These are phyloP conservation scores for Scaptomyza hsui DNA, from an alignment of 1,140 invertebrate genomes.

Conservation along the genomic window DNA sequence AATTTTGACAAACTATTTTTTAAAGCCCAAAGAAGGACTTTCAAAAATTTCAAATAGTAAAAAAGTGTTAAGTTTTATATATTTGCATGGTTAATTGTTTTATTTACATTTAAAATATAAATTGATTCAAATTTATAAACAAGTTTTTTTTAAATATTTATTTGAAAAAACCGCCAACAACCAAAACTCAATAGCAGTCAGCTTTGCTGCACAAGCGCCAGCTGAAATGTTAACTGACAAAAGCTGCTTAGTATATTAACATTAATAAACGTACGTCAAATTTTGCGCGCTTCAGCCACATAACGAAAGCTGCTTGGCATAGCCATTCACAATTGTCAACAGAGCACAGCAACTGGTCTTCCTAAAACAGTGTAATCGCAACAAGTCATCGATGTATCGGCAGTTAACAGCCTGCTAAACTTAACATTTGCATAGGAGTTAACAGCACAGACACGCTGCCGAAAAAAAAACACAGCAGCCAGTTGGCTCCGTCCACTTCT, in stretches of 20 bases:
- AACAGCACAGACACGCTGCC: constrained; percentile 21
- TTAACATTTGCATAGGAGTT: not conserved
- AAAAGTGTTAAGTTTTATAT: not conserved
- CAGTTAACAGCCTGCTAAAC: constrained; percentile 8
- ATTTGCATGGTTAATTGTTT: not conserved
- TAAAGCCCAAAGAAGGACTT: not conserved
- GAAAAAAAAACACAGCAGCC: constrained; percentile 15
- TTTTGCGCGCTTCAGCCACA: not conserved
- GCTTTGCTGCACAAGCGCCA: not conserved
- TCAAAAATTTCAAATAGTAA: not conserved
- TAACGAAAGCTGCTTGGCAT: not conserved
- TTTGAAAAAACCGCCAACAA: not conserved
- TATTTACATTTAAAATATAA: not conserved
- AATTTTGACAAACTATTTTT: not conserved
- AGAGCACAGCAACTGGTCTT: constrained; percentile 6
- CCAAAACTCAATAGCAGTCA: not conserved
- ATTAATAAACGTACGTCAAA: not conserved
- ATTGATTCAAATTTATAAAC: too few relatives aligned
- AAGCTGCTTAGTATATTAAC: not conserved
- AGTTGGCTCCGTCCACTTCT: constrained; percentile 42
- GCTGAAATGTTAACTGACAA: not conserved
- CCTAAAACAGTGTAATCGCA: not conserved
- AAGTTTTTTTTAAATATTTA: constrained; percentile 6
- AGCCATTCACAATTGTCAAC: too few relatives aligned
- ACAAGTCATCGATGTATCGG: constrained; percentile 7